Evolutionary conservation across 2,888 invertebrate species (phyloP), one percentile per base, ranked within the genome.

Genomic region (Andrena marginata): DNA sequence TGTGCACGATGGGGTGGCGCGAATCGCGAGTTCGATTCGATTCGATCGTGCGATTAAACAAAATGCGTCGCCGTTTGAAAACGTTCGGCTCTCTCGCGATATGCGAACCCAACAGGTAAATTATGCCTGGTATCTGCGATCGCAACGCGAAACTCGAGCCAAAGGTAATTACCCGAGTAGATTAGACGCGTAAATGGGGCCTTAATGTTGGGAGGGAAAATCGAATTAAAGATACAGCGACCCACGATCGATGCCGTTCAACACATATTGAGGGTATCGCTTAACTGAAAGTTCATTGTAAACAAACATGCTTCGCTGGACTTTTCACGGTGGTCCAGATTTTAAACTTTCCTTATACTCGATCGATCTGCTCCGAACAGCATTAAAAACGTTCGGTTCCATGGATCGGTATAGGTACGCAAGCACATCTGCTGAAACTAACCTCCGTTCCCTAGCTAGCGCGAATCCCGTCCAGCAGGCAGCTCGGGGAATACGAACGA

Each of bases 401-500:
- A 54, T 49, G 13, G 49, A 69, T 60, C 60, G 31, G n/a, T 69
- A 31, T 31, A 84, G 74, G 23, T 77, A 82, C 78, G 60, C 64
- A 51, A 63, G 56, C 76, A 78, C 74, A 77, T 80, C 67, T 72
- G 80, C 83, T 77, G 85, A 85, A 88, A 90, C 90, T 89, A 90
- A 89, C 90, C 90, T 91, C 86, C 70, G 80, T 88, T 76, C 82
- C 71, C 59, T 77, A 84, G 68, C 51, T 80, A 70, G 65, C 31
- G 71, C 56, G 77, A 80, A 85, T 77, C 74, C 84, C 73, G 79
- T 77, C 70, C 77, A 82, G 65, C 69, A 72, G 78, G 78, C 83
- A 77, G 85, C 83, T 76, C 79, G 80, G 78, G 77, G 85, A 78
- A 86, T 84, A 85, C 77, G 73, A 86, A 79, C n/a, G 78, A 84